Evolutionary conservation across 2,797 vertebrate genomes (phyloP).

Genomic region (Eulemur albifrons): DNA sequence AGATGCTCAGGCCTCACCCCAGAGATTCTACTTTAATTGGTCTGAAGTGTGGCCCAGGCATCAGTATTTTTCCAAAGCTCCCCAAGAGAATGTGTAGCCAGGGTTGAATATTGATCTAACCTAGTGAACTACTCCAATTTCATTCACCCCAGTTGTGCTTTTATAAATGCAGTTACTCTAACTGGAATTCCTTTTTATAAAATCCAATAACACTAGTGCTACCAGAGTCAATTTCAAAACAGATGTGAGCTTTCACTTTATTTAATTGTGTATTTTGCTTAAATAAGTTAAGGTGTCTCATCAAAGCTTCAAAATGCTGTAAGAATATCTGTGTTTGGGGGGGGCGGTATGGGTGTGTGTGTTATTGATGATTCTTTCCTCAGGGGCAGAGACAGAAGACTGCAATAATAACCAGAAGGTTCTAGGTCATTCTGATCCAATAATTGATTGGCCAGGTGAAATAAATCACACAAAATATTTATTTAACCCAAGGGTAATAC

Average conservation of each 20-base stretch:
- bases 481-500: constrained; percentile 4
- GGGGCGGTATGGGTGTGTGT: background rate
- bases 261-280: constrained; percentile 35
- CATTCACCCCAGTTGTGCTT: constrained; percentile 22
- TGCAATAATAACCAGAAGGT: constrained; percentile 19
- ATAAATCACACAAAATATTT: constrained; percentile 40
- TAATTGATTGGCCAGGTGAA: constrained; percentile 10
- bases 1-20: background rate
- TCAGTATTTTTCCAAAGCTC: constrained; percentile 15
- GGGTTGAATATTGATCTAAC: constrained; percentile 42
- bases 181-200: constrained; percentile 57
- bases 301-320: background rate
- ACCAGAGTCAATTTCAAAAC: constrained; percentile 50
- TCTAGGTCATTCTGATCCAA: constrained; percentile 36
- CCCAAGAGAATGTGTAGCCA: background rate
- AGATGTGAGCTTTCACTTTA: constrained; percentile 49
- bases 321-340: background rate
- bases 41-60: background rate
- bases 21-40: background rate
- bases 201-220: constrained; percentile 22
- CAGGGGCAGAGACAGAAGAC: background rate
- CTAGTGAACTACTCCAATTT: constrained; percentile 45
- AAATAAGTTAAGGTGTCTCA: background rate
- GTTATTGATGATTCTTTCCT: background rate
- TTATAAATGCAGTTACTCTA: constrained; percentile 31